These are phyloP conservation scores for Dinoponera quadriceps DNA, from an alignment of 1,140 invertebrate species.

Conservation along the genomic window DNA sequence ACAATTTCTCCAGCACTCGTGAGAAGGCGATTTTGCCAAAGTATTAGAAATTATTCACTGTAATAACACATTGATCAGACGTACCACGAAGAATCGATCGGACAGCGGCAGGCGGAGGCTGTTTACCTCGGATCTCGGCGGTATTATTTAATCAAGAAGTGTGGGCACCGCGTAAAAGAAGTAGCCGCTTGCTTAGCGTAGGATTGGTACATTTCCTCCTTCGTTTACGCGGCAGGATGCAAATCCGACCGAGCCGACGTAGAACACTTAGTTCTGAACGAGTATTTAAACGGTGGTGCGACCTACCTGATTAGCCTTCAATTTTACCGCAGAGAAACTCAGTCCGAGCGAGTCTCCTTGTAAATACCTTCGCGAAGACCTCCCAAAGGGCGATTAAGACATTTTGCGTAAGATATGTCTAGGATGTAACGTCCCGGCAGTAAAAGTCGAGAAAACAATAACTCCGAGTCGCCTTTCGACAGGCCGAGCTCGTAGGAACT, in stretches of 20 bases:
- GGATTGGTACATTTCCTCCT: constrained; percentile 61
- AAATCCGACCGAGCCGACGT: constrained; percentile 15
- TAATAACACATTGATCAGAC: no score
- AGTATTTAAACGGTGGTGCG: constrained; percentile 43
- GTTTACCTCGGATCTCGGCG: background rate
- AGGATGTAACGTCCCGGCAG: background rate
- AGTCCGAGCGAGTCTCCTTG: background rate
- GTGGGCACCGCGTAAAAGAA: constrained; percentile 60
- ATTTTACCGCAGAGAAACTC: background rate
- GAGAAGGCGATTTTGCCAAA: no score
- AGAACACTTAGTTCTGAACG: constrained; percentile 1
- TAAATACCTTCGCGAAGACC: background rate
- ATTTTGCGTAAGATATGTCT: background rate
- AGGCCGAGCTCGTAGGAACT: constrained; percentile 39
- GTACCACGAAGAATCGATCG: background rate
- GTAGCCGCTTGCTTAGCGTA: constrained; percentile 39
- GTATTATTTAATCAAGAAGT: constrained; percentile 59
- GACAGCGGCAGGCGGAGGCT: background rate
- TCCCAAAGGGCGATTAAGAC: background rate
- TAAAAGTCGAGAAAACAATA: background rate
- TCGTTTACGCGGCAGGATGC: constrained; percentile 41
- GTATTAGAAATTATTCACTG: no score
- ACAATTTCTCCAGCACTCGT: no score
- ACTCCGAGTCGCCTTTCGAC: constrained; percentile 6
- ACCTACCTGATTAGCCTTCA: background rate